Percentiles rank a stretch among this genome's conserved stretches.
Conservation (phyloP, 2,797 vertebrate genomes). For the Chromobotia macracanthus region DNA sequence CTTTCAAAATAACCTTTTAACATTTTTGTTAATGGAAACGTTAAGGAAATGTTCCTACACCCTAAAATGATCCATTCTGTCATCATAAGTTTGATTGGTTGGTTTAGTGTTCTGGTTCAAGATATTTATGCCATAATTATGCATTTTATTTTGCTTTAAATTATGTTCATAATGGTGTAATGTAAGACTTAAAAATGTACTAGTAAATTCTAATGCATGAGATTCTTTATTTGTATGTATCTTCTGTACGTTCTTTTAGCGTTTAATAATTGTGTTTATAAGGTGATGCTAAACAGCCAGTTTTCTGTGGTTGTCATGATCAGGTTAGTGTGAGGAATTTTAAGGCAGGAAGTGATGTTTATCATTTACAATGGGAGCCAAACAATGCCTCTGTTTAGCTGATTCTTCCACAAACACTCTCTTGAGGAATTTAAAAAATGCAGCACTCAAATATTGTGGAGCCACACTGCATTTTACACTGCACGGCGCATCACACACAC, state of each 20-base stretch:
- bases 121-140: background rate
- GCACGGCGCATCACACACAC: background rate
- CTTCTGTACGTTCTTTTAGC: background rate
- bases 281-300: background rate
- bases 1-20: too few species aligned
- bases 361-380: slow-evolving; percentile 51
- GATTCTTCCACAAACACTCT: slow-evolving; percentile 45
- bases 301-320: too few species aligned
- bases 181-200: background rate
- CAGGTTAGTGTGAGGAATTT: slow-evolving; percentile 49
- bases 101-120: background rate
- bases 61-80: background rate
- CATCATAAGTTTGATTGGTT: background rate
- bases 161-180: background rate
- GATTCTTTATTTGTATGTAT: background rate
- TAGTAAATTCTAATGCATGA: background rate
- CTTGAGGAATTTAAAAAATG: slow-evolving; percentile 55
- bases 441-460: slow-evolving; percentile 26
- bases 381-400: slow-evolving; percentile 53
- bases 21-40: too few species aligned
- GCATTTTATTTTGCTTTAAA: background rate
- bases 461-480: background rate
- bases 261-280: background rate
- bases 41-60: too few species aligned
- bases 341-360: slow-evolving; percentile 44